Percentiles rank a stretch among this genome's conserved stretches.
These are phyloP conservation scores for Grallaria varia DNA, from an alignment of 2,113 vertebrate genomes.

Conservation along the genomic window DNA sequence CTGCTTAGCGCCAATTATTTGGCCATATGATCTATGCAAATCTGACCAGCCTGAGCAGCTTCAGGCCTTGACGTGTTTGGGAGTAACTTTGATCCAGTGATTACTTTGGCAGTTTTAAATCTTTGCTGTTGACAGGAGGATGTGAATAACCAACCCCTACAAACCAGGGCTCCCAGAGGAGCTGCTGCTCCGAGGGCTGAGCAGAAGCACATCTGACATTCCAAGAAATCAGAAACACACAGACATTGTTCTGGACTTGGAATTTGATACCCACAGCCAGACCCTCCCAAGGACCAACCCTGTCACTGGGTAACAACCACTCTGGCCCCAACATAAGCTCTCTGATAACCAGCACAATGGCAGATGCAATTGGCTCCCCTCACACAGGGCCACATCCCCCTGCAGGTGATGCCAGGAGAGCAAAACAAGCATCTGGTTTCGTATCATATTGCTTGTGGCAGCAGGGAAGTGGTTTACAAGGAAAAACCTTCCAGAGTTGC, in stretches of 20 bases:
- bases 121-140: not conserved
- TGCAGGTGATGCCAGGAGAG: not conserved
- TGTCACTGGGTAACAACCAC: not conserved
- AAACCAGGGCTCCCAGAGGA: not conserved
- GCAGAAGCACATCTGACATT: not conserved
- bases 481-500: not conserved
- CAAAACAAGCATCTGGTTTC: not conserved
- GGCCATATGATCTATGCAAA: constrained; percentile 46
- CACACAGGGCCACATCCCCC: not conserved
- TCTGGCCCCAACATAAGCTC: rapidly evolving
- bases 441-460: not conserved
- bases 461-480: not conserved
- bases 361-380: not conserved
- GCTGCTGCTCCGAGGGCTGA: not conserved
- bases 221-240: not conserved
- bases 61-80: not conserved
- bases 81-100: constrained; percentile 16
- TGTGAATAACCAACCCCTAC: not conserved
- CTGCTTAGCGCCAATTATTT: constrained; percentile 67
- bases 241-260: not conserved
- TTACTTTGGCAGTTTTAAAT: constrained; percentile 43
- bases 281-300: rapidly evolving
- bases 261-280: not conserved
- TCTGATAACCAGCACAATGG: rapidly evolving
- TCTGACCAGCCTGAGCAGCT: constrained; percentile 31